Conservation (phyloP, 2,888 invertebrate species). For the Mesoligia furuncula region DNA sequence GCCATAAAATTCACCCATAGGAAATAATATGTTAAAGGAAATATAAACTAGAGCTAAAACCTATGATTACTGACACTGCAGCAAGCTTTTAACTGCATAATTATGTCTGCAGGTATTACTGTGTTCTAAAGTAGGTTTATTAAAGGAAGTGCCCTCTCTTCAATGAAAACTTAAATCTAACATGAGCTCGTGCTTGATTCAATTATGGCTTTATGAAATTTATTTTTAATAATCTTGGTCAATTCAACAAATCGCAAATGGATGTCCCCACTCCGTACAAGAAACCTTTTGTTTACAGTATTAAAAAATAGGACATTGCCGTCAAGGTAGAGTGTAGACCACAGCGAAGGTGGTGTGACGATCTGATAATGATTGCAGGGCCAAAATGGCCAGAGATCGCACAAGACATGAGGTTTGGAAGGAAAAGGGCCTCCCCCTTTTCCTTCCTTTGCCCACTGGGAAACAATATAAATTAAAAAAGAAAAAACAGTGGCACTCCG, state of each 20-base stretch:
- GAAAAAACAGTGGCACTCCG: no score
- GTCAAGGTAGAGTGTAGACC: no score
- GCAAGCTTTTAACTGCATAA: conserved; percentile 14
- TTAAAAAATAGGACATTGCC: not conserved
- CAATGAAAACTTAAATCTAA: conserved; percentile 2
- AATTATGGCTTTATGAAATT: no score
- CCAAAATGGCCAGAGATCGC: no score
- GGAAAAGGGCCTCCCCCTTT: no score
- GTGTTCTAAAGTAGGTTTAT: conserved; percentile 6
- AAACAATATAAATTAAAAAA: no score
- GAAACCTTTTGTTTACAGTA: not conserved
- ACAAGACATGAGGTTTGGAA: no score
- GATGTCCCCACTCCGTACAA: not conserved
- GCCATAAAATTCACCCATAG: conserved; percentile 14
- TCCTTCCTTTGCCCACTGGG: no score
- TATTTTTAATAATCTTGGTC: no score
- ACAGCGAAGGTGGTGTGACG: no score
- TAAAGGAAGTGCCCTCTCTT: not conserved
- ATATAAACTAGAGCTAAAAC: conserved; percentile 28
- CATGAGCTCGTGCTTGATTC: not conserved
- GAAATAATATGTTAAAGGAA: conserved; percentile 36
- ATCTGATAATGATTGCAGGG: no score
- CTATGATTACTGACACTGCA: conserved; percentile 35
- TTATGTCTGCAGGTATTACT: conserved; percentile 26
- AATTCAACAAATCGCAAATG: not conserved